A percentile compares a stretch with the other conserved stretches of the same genome.
These are phyloP conservation scores for Drosophila athabasca DNA, from an alignment of 1,140 invertebrate genomes.

Conservation along the genomic window DNA sequence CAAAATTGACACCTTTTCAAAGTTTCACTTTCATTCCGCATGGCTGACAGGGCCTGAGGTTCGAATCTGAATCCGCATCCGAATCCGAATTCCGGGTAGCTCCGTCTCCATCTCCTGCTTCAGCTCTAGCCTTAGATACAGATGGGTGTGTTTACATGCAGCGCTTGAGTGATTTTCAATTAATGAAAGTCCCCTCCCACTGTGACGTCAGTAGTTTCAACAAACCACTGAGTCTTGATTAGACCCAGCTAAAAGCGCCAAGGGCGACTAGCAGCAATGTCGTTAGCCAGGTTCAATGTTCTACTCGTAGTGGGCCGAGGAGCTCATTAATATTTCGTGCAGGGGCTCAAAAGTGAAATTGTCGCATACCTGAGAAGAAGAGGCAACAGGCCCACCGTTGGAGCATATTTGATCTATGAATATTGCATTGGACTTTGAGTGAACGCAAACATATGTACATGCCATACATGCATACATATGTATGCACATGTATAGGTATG, in stretches of 20 bases:
- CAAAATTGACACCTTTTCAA: constrained; percentile 75
- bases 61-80: too few species aligned
- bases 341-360: constrained; percentile 79
- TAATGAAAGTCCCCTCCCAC: constrained; percentile 68
- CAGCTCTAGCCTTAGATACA: constrained; percentile 9
- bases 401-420: constrained; percentile 65
- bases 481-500: constrained; percentile 14
- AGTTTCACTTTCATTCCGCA: constrained; percentile 78
- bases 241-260: background rate
- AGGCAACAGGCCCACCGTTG: constrained; percentile 7
- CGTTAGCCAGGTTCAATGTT: constrained; percentile 57
- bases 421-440: constrained; percentile 57
- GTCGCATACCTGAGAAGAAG: constrained; percentile 62
- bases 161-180: constrained; percentile 79
- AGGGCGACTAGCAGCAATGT: constrained; percentile 17
- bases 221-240: background rate
- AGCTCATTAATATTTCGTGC: constrained; percentile 72
- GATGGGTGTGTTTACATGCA: constrained; percentile 29
- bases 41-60: constrained; percentile 32
- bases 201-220: constrained; percentile 63
- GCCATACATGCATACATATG: constrained; percentile 27
- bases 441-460: background rate
- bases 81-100: constrained; percentile 62
- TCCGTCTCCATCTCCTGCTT: constrained; percentile 31
- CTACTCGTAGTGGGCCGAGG: constrained; percentile 21